Percentiles rank a stretch among this genome's conserved stretches.
These are phyloP conservation scores for Bombylius major DNA, from an alignment of 2,888 invertebrate genomes.

Conservation along the genomic window DNA sequence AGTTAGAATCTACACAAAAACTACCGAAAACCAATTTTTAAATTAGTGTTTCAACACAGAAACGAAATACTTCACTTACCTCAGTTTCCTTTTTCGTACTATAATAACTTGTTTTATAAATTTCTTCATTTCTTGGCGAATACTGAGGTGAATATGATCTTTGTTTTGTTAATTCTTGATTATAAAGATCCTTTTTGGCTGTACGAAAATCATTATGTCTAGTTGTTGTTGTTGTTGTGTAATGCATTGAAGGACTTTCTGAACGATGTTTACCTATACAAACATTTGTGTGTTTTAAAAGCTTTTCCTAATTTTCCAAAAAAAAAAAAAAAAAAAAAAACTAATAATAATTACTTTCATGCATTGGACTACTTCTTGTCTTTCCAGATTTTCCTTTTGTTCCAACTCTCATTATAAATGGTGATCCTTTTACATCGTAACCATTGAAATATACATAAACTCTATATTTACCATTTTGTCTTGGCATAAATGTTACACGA, in stretches of 20 bases:
- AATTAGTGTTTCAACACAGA: too few species aligned
- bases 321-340: not conserved
- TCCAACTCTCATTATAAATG: constrained; percentile 76
- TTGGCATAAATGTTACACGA: constrained; percentile 65
- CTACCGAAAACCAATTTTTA: too few species aligned
- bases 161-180: constrained; percentile 22
- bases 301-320: too few species aligned
- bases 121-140: constrained; percentile 25
- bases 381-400: constrained; percentile 48
- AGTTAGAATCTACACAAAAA: too few species aligned
- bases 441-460: constrained; percentile 91
- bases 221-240: constrained; percentile 28
- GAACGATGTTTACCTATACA: constrained; percentile 28
- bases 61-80: constrained; percentile 21
- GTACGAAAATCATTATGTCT: constrained; percentile 32
- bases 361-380: constrained; percentile 42
- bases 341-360: constrained; percentile 37
- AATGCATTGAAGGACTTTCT: constrained; percentile 37
- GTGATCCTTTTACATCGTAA: constrained; percentile 69
- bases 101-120: constrained; percentile 26
- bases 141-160: constrained; percentile 35
- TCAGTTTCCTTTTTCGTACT: constrained; percentile 30
- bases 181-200: constrained; percentile 19
- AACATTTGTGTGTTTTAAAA: not conserved
- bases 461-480: constrained; percentile 65